These are phyloP conservation scores for Arizona elegans DNA, from an alignment of 2,113 vertebrate genomes.

Conservation along the genomic window DNA sequence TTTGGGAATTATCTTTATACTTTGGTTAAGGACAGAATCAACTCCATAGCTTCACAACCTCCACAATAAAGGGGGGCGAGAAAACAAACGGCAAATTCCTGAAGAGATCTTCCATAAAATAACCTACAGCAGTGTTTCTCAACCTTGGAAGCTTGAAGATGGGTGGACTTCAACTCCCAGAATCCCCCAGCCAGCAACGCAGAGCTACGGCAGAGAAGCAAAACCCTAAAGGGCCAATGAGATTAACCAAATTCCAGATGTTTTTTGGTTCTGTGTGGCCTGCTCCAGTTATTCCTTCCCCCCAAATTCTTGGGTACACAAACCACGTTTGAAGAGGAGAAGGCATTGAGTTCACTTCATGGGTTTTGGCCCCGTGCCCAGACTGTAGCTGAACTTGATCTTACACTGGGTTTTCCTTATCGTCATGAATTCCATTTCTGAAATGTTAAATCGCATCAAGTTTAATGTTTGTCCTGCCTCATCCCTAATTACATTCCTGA, in stretches of 20 bases:
- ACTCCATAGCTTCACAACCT: no score
- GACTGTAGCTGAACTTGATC: neutral
- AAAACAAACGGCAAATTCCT: neutral
- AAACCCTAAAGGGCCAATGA: neutral
- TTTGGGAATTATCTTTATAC: no score
- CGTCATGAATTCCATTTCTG: neutral
- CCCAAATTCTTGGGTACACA: neutral
- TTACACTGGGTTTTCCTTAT: neutral
- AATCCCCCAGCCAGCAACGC: no score
- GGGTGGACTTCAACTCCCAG: no score
- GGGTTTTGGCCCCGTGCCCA: neutral
- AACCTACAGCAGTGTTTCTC: neutral
- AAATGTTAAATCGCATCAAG: neutral
- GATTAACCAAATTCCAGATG: neutral
- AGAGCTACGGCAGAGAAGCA: neutral
- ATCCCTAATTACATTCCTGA: neutral
- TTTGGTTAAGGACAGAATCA: no score
- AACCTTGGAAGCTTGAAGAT: no score
- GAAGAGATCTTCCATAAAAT: neutral
- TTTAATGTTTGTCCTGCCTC: neutral
- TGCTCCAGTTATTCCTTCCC: neutral
- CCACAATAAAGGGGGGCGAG: no score
- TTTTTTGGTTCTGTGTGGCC: neutral
- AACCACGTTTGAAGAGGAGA: neutral
- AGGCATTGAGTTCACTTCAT: neutral